Percentiles rank a stretch among this genome's conserved stretches.
Conservation (phyloP, 2,888 invertebrate species). For the Urechis unicinctus region DNA sequence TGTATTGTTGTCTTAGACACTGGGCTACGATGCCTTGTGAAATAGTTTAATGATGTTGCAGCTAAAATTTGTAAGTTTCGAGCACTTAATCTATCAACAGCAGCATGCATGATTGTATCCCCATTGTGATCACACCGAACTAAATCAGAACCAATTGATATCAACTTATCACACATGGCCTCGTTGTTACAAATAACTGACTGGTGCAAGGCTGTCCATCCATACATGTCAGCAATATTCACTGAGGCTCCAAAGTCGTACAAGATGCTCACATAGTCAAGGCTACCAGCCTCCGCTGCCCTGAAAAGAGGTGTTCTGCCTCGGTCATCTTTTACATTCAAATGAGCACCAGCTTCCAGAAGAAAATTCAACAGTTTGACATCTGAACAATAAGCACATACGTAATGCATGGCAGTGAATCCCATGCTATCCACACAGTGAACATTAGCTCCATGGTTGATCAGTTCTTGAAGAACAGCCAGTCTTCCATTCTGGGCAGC, state of each 20-base stretch:
- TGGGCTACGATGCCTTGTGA: no score
- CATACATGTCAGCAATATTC: slow-evolving; percentile 10
- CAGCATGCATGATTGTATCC: slow-evolving; percentile 8
- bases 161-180: slow-evolving; percentile 3
- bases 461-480: slow-evolving; percentile 4
- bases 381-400: slow-evolving; percentile 1
- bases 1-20: no score
- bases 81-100: not conserved
- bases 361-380: slow-evolving; percentile 2
- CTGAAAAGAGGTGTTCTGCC: slow-evolving; percentile 13
- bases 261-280: slow-evolving; percentile 3
- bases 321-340: slow-evolving; percentile 9
- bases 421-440: slow-evolving; percentile 6
- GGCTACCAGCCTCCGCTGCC: slow-evolving; percentile 3
- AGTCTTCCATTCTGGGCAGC: slow-evolving; percentile 5
- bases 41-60: slow-evolving; percentile 9
- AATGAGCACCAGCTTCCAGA: slow-evolving; percentile 8
- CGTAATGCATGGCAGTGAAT: slow-evolving; percentile 15
- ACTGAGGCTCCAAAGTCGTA: slow-evolving; percentile 6
- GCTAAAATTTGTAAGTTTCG: slow-evolving; percentile 9
- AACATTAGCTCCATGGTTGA: slow-evolving; percentile 7
- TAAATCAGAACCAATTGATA: slow-evolving; percentile 3
- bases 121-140: slow-evolving; percentile 3
- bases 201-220: slow-evolving; percentile 14
- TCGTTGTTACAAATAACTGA: slow-evolving; percentile 7